A percentile compares a stretch with the other conserved stretches of the same genome.
Evolutionary conservation across 2,888 invertebrate species (phyloP).

Genomic region (Myopa tessellatipennis): DNA sequence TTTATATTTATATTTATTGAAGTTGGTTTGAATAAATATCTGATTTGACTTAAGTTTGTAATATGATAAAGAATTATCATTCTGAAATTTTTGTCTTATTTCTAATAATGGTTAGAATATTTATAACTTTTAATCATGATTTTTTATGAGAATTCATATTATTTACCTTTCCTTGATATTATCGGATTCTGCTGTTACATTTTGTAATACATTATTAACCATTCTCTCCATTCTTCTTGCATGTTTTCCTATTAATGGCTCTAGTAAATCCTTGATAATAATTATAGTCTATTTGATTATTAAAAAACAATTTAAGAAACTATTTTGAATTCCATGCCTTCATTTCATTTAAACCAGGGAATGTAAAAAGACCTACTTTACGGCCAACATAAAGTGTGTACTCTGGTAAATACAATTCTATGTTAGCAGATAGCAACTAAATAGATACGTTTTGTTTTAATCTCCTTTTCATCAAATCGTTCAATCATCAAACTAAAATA

Average conservation of each 20-base stretch:
- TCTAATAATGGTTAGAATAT: too few relatives aligned
- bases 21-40: too few relatives aligned
- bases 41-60: too few relatives aligned
- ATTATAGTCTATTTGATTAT: conserved; percentile 11
- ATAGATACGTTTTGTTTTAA: not conserved
- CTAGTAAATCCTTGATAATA: not conserved
- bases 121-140: too few relatives aligned
- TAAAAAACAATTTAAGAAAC: conserved; percentile 10
- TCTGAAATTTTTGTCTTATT: too few relatives aligned
- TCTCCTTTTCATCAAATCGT: not conserved
- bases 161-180: too few relatives aligned
- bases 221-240: not conserved
- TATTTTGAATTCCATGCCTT: conserved; percentile 34
- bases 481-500: too few relatives aligned
- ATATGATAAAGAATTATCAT: too few relatives aligned
- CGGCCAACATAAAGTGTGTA: conserved; percentile 65
- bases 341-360: conserved; percentile 52
- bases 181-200: too few relatives aligned
- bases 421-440: conserved; percentile 5
- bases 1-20: too few relatives aligned
- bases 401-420: conserved; percentile 60
- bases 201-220: not conserved
- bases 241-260: conserved; percentile 6
- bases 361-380: conserved; percentile 65
- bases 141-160: too few relatives aligned